phyloP scores from a whole-genome alignment of 2,113 vertebrate species.

The Pseudorasbora parva region DNA sequence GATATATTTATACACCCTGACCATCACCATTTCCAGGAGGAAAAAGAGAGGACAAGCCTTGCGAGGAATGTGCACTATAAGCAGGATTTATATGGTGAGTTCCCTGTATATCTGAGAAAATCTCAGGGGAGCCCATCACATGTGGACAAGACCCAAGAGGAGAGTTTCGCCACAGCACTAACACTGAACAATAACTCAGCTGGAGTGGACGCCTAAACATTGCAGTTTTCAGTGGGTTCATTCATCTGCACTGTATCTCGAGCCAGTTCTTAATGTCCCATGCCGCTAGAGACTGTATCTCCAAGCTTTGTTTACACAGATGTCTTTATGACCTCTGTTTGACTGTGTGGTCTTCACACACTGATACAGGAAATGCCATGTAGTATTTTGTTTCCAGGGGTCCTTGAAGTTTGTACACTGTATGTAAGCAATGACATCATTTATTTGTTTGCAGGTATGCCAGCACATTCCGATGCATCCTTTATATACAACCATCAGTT shows the following conservation, averaged over 20 bases:
- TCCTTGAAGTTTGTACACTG: not conserved
- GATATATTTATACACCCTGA: slow-evolving; percentile 48
- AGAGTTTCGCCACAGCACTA: not conserved
- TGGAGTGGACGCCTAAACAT: not conserved
- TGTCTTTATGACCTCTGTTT: slow-evolving; percentile 64
- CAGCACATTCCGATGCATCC: not conserved
- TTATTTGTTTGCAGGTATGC: not conserved
- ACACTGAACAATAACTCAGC: not conserved
- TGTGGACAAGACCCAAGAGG: slow-evolving; percentile 2
- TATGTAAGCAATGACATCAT: not conserved
- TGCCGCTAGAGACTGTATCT: slow-evolving; percentile 41
- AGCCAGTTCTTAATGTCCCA: not conserved
- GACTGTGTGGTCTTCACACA: slow-evolving; percentile 51
- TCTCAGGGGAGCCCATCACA: not conserved
- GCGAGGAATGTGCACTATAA: slow-evolving; percentile 44
- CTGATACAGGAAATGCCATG: slow-evolving; percentile 60
- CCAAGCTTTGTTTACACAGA: slow-evolving; percentile 65
- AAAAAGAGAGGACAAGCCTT: not conserved
- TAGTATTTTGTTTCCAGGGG: not conserved
- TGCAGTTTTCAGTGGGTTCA: not conserved
- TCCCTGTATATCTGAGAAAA: slow-evolving; percentile 14
- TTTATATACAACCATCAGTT: not conserved
- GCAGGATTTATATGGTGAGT: slow-evolving; percentile 30
- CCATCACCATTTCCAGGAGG: not conserved
- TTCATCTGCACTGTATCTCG: slow-evolving; percentile 6